phyloP scores from a whole-genome alignment of 2,113 vertebrate genomes.

The Limanda limanda region DNA sequence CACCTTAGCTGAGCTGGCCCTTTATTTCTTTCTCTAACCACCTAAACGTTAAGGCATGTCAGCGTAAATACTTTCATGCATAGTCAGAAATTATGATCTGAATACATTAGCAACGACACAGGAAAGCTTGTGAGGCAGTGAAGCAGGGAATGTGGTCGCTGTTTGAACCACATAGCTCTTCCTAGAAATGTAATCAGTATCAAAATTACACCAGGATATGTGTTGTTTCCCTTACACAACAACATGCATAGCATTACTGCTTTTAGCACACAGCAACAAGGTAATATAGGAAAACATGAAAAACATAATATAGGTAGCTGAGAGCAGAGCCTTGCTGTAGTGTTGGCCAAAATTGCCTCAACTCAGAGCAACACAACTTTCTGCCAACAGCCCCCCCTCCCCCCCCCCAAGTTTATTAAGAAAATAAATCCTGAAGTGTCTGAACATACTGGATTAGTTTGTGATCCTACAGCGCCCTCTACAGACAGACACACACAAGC shows the following conservation, averaged over 20 bases:
- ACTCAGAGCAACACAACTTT: neutral
- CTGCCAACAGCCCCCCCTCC: neutral
- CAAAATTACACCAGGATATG: neutral
- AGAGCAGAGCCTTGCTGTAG: neutral
- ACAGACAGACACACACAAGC: neutral
- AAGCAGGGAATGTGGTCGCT: neutral
- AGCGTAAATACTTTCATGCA: slow-evolving; percentile 12
- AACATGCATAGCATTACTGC: neutral
- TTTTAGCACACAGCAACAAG: neutral
- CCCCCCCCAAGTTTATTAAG: neutral
- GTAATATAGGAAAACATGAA: neutral
- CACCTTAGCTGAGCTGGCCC: neutral
- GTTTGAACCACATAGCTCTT: neutral
- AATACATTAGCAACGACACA: slow-evolving; percentile 6
- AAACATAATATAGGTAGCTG: too few species aligned
- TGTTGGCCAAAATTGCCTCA: too few species aligned
- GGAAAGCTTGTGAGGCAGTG: slow-evolving; percentile 20
- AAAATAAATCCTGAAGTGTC: too few species aligned
- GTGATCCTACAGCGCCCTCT: neutral
- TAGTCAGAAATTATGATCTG: slow-evolving; percentile 21
- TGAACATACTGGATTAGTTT: too few species aligned
- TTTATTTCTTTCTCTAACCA: neutral
- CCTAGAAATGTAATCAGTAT: neutral
- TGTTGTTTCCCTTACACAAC: neutral
- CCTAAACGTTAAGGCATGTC: neutral